Conservation (phyloP, 2,888 invertebrate species). For the Adela reaumurella region DNA sequence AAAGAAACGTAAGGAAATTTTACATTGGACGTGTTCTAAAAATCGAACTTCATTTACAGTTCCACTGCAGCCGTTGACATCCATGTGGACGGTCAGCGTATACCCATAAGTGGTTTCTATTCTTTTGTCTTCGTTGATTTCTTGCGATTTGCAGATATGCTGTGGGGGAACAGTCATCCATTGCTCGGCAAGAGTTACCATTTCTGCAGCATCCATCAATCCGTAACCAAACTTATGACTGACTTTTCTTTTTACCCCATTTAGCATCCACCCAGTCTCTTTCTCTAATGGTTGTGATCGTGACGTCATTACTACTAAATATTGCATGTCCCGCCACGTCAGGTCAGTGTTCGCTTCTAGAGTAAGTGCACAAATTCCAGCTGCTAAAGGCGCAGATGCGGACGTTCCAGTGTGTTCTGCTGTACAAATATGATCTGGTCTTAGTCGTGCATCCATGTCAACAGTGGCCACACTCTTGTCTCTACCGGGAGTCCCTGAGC, state of each 20-base stretch:
- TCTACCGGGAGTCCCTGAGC: constrained; percentile 89
- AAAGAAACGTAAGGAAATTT: constrained; percentile 86
- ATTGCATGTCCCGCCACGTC: constrained; percentile 98
- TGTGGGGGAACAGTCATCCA: constrained; percentile 94
- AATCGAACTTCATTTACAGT: constrained; percentile 84
- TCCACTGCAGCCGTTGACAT: constrained; percentile 86
- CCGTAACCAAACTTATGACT: constrained; percentile 98
- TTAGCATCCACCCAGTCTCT: constrained; percentile 90
- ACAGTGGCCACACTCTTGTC: constrained; percentile 89
- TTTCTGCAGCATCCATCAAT: constrained; percentile 94
- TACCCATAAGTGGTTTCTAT: constrained; percentile 75
- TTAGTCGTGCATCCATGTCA: constrained; percentile 83
- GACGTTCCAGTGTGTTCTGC: constrained; percentile 91
- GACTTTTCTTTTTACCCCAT: constrained; percentile 90
- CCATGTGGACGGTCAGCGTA: constrained; percentile 78
- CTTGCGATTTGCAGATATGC: constrained; percentile 91
- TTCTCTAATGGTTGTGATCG: constrained; percentile 84
- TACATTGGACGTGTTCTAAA: constrained; percentile 96
- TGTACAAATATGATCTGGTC: constrained; percentile 85
- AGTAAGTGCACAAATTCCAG: constrained; percentile 90
- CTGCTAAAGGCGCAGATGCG: constrained; percentile 91
- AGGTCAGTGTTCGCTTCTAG: constrained; percentile 89
- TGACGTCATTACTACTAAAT: constrained; percentile 88
- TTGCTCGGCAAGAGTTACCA: constrained; percentile 87
- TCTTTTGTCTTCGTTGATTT: constrained; percentile 77